These are phyloP conservation scores for Lepidocyrtoides sp. DNA, from an alignment of 2,888 invertebrate species.

Conservation along the genomic window DNA sequence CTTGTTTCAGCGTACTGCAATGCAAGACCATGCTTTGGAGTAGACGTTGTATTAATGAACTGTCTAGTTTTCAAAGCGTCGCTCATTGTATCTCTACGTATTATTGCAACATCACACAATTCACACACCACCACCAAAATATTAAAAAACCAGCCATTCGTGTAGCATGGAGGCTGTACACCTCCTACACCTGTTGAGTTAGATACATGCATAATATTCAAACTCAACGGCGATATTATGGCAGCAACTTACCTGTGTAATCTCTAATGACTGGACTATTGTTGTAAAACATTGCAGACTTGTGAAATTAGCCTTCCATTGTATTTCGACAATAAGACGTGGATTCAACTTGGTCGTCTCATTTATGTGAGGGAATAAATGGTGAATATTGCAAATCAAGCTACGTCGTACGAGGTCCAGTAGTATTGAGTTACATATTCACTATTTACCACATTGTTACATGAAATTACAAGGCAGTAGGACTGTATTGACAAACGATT, in stretches of 20 bases:
- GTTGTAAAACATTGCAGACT: conserved; percentile 55
- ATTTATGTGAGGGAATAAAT: not conserved
- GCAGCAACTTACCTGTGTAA: not conserved
- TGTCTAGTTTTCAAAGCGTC: conserved; percentile 27
- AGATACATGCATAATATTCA: not conserved
- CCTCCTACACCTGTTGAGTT: not conserved
- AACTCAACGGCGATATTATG: not conserved
- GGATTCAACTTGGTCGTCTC: not conserved
- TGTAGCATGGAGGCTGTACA: not conserved
- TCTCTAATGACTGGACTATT: conserved; percentile 56
- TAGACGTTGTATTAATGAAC: not conserved
- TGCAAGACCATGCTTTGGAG: not conserved
- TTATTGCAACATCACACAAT: too few relatives aligned
- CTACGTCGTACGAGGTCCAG: not conserved
- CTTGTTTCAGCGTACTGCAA: not conserved
- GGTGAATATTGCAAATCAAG: not conserved
- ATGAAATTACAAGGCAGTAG: too few relatives aligned
- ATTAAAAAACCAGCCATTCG: not conserved
- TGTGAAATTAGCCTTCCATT: conserved; percentile 26
- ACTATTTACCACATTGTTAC: too few relatives aligned
- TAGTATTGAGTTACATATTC: too few relatives aligned
- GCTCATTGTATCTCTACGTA: conserved; percentile 8
- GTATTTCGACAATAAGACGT: conserved; percentile 9
- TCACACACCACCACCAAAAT: conserved; percentile 25
- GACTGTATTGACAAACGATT: too few relatives aligned